Evolutionary conservation across 2,888 invertebrate genomes (phyloP), one percentile per base, ranked within the genome.

Genomic region (Clunio marinus): DNA sequence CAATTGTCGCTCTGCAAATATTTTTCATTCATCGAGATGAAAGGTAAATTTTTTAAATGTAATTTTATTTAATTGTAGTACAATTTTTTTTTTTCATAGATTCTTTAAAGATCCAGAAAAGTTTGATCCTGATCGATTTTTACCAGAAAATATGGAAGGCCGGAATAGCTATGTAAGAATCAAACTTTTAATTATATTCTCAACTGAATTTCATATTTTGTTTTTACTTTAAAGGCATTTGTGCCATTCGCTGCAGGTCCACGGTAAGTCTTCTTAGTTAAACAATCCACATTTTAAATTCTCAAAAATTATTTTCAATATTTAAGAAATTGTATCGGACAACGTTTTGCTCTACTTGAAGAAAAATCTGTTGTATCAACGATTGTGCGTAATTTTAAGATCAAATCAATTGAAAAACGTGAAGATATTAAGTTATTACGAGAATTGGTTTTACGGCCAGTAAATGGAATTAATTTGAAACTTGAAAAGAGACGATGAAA

Each of bases 61-160:
- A 20, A 17, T 22, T 7, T 22, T 55, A 55, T 20, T 55, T n/a
- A n/a, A 4, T 20, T 3, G 8, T 20, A 3, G 2, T 7, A 20
- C 17, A 4, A 25, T 32, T 4, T 2, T 17, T 59, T 32, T 32
- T 2, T n/a, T 5, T 32, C 15, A 32, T 15, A 62, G 62, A 62
- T 37, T 32, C 22, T 62, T 62, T 24, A 35, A 35, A n/a, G 37
- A 62, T 8, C 37, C 62, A 32, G 62, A 62, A 35, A 35, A 41
- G 22, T 62, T 62, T 24, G 37, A 62, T 62, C 62, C 62, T 22
- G 62, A 62, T 41, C 62, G 62, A 62, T 62, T 62, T 37, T 37
- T 62, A 20, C 37, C 37, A 22, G 62, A 62, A 20, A 62, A 62
- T 24, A 41, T 15, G 15, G 22, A 22, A 4, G 20, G 35, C n/a